These are phyloP conservation scores for Onychostoma macrolepis DNA, from an alignment of 2,113 vertebrate genomes.

Conservation along the genomic window DNA sequence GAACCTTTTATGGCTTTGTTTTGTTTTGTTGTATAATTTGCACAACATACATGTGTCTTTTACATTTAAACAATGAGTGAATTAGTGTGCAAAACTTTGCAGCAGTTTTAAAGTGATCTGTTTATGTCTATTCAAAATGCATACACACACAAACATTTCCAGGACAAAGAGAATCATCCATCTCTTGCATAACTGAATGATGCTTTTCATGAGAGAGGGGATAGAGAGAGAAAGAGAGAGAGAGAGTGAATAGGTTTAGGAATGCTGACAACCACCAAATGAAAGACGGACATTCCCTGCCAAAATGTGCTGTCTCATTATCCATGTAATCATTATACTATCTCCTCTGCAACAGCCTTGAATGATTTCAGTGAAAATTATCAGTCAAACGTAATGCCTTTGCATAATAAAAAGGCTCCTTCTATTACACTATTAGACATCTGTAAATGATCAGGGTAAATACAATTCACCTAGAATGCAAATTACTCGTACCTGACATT, in stretches of 20 bases:
- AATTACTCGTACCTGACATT: slow-evolving; percentile 26
- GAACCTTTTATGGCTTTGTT: slow-evolving; percentile 29
- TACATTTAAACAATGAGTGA: slow-evolving; percentile 35
- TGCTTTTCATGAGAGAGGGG: slow-evolving; percentile 47
- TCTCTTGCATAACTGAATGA: slow-evolving; percentile 58
- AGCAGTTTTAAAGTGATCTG: slow-evolving; percentile 43
- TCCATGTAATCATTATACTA: slow-evolving; percentile 41
- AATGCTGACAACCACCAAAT: slow-evolving; percentile 56
- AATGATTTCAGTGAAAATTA: slow-evolving; percentile 20
- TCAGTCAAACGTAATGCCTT: slow-evolving; percentile 16
- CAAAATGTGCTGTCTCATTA: slow-evolving; percentile 51
- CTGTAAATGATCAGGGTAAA: slow-evolving; percentile 16
- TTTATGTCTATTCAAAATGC: slow-evolving; percentile 45
- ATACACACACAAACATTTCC: slow-evolving; percentile 44
- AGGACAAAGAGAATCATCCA: slow-evolving; percentile 44
- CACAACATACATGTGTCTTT: slow-evolving; percentile 24
- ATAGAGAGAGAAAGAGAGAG: background rate
- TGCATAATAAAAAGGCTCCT: slow-evolving; percentile 18
- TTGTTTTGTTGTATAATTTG: slow-evolving; percentile 26
- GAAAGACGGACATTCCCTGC: slow-evolving; percentile 28
- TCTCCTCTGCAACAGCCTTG: slow-evolving; percentile 28
- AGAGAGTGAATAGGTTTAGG: slow-evolving; percentile 30
- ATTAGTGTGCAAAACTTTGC: slow-evolving; percentile 38
- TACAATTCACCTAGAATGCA: slow-evolving; percentile 14
- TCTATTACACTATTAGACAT: slow-evolving; percentile 11